Percentiles rank a stretch among this genome's conserved stretches.
Evolutionary conservation across 2,888 invertebrate genomes (phyloP).

Genomic region (Frankliniella intonsa): DNA sequence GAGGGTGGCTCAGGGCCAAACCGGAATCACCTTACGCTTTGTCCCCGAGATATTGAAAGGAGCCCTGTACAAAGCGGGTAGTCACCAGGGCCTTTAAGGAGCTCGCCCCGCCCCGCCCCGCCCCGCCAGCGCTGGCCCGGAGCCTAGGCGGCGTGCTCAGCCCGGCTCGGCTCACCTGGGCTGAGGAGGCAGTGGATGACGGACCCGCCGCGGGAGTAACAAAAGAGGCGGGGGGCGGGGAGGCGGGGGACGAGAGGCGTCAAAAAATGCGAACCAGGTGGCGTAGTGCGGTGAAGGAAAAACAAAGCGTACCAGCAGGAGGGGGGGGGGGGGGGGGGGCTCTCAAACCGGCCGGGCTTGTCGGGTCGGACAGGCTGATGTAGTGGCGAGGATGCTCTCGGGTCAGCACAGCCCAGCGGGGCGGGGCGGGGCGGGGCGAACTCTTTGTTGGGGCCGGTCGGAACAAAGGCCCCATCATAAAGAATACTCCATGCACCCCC

Average conservation of each 20-base stretch:
- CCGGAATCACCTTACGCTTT: conserved; percentile 23
- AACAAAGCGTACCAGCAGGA: not conserved
- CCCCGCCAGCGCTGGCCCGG: no score
- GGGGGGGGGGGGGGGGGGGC: not conserved
- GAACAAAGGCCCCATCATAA: conserved; percentile 19
- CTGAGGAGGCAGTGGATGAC: no score
- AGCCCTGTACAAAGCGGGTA: not conserved
- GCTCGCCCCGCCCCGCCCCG: not conserved
- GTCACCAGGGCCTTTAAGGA: not conserved
- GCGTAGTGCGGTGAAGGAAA: no score
- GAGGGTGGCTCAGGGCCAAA: conserved; percentile 9
- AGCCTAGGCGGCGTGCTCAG: no score
- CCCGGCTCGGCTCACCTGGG: no score
- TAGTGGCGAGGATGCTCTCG: not conserved
- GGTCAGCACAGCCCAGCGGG: not conserved
- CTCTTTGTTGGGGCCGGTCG: not conserved
- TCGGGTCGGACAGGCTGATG: not conserved
- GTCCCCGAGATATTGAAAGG: conserved; percentile 18
- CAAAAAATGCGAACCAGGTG: no score
- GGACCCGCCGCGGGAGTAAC: no score
- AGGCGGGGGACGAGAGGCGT: no score
- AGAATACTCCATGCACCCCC: not conserved
- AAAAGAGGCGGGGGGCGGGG: no score
- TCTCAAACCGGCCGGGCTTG: not conserved
- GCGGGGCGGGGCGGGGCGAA: not conserved